Evolutionary conservation across 2,888 invertebrate genomes (phyloP).

Genomic region (Synanthedon formicaeformis): DNA sequence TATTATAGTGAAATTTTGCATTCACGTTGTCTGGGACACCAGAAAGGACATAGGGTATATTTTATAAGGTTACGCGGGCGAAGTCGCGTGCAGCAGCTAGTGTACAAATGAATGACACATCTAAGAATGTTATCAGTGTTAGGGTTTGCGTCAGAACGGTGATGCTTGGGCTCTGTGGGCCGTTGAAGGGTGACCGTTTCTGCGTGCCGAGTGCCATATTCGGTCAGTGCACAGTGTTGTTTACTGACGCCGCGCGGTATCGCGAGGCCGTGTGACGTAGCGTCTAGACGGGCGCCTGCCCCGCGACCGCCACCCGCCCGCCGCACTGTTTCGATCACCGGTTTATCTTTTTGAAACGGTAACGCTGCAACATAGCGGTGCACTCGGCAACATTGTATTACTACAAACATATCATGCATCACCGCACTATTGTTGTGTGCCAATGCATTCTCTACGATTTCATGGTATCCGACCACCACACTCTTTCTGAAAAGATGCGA

Average conservation of each 20-base stretch:
- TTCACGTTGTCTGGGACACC: too few species aligned
- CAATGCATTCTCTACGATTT: background rate
- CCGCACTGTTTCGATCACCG: slow-evolving; percentile 59
- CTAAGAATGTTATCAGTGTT: too few species aligned
- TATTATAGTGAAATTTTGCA: too few species aligned
- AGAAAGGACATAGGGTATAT: too few species aligned
- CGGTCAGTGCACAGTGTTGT: slow-evolving; percentile 70
- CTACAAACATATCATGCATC: slow-evolving; percentile 9
- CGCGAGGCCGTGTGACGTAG: slow-evolving; percentile 74
- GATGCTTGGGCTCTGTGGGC: background rate
- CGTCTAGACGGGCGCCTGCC: slow-evolving; percentile 60
- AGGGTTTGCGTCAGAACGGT: too few species aligned
- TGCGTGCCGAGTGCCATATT: slow-evolving; percentile 60
- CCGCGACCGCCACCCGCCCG: slow-evolving; percentile 22
- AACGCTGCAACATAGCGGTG: slow-evolving; percentile 41
- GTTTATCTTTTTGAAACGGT: slow-evolving; percentile 63
- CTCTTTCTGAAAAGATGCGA: too few species aligned
- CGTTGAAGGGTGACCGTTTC: slow-evolving; percentile 33
- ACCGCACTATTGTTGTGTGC: background rate
- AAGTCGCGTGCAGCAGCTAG: too few species aligned
- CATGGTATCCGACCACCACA: background rate
- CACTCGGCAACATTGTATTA: slow-evolving; percentile 6
- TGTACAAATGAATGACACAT: too few species aligned
- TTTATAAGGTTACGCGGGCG: too few species aligned
- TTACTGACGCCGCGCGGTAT: slow-evolving; percentile 71